Percentiles rank a stretch among this genome's conserved stretches.
These are phyloP conservation scores for Entomobrya multifasciata DNA, from an alignment of 2,888 invertebrate genomes.

Conservation along the genomic window DNA sequence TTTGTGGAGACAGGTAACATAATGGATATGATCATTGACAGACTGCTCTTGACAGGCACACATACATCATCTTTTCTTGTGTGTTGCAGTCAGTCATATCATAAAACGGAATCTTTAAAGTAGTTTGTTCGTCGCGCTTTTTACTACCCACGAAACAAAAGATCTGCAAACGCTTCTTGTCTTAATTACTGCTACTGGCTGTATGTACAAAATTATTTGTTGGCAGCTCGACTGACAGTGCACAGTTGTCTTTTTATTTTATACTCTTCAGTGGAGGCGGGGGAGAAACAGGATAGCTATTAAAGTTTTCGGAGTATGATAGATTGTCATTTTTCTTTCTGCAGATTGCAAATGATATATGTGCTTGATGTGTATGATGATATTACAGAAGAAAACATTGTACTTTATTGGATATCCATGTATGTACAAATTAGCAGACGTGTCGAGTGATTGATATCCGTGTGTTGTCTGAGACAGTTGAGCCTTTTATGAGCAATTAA, in stretches of 20 bases:
- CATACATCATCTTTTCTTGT: constrained; percentile 37
- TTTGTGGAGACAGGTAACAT: constrained; percentile 56
- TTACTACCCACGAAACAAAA: constrained; percentile 5
- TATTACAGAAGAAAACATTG: not conserved
- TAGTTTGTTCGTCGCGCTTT: constrained; percentile 5
- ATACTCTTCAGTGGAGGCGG: constrained; percentile 26
- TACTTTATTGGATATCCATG: constrained; percentile 36
- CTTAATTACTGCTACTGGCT: constrained; percentile 64
- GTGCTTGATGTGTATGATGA: constrained; percentile 13
- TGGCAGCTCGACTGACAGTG: too few species aligned
- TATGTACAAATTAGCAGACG: constrained; percentile 18
- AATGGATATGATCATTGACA: constrained; percentile 51
- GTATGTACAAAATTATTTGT: not conserved
- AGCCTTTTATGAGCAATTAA: constrained; percentile 64
- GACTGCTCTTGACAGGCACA: constrained; percentile 40
- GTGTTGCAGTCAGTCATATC: not conserved
- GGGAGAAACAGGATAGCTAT: constrained; percentile 1
- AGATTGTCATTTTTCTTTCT: constrained; percentile 35
- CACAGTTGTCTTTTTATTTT: not conserved
- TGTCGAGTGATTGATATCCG: constrained; percentile 54
- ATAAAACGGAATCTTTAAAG: not conserved
- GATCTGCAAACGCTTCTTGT: constrained; percentile 56
- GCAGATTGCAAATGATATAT: not conserved
- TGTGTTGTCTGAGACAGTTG: constrained; percentile 7
- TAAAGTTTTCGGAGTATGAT: constrained; percentile 33